These are phyloP conservation scores for Serranochromis macrocephalus DNA, from an alignment of 2,113 vertebrate species.

Conservation along the genomic window DNA sequence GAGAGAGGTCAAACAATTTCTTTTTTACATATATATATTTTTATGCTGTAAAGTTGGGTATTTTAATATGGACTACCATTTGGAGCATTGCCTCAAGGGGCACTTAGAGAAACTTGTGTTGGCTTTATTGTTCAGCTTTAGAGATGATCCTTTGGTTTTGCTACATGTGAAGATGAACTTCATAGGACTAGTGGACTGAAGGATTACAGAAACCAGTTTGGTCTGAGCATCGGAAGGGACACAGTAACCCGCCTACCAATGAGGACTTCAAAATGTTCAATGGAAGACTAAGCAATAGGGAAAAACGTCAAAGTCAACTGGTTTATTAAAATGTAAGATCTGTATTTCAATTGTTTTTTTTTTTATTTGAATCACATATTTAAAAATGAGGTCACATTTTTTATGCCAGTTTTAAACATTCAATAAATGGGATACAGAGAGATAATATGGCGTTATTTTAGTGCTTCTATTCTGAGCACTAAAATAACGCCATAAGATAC, in stretches of 20 bases:
- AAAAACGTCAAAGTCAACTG: neutral
- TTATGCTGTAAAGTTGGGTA: neutral
- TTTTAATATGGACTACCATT: neutral
- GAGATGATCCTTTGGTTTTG: neutral
- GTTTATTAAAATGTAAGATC: neutral
- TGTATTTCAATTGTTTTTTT: neutral
- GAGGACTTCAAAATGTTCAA: neutral
- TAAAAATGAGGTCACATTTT: neutral
- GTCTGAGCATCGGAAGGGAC: neutral
- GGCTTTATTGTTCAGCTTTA: neutral
- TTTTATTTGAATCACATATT: neutral
- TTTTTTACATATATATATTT: neutral
- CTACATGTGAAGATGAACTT: neutral
- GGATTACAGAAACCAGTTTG: neutral
- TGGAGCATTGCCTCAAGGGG: neutral
- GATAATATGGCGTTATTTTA: neutral
- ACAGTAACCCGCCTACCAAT: neutral
- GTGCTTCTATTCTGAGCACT: neutral
- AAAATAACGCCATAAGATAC: neutral
- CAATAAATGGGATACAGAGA: neutral
- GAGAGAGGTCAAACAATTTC: neutral
- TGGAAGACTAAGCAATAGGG: neutral
- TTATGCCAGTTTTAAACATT: neutral
- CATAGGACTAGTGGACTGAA: neutral
- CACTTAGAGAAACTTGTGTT: neutral